phyloP scores from a whole-genome alignment of 2,888 invertebrate species.

The Xylophagus ater region DNA sequence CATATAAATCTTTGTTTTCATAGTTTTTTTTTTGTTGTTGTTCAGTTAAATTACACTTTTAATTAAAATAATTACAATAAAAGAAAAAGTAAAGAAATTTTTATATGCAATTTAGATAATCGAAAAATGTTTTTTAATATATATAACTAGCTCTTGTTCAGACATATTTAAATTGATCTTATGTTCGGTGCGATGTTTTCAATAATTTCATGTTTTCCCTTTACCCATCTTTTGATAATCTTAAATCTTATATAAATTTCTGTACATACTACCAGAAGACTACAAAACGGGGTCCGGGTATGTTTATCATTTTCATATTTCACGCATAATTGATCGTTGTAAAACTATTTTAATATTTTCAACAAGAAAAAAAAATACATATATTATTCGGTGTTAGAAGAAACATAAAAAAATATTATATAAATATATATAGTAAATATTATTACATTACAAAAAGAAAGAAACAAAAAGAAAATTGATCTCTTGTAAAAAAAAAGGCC shows the following conservation, averaged over 20 bases:
- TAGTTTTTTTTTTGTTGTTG: not conserved
- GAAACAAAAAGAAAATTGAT: slow-evolving; percentile 4
- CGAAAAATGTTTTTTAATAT: no score
- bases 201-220: no score
- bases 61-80: slow-evolving; percentile 14
- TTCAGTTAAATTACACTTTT: slow-evolving; percentile 12
- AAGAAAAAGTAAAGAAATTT: slow-evolving; percentile 1
- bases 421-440: no score
- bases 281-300: slow-evolving; percentile 6
- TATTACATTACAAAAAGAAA: no score
- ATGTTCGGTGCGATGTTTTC: no score
- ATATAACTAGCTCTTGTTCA: no score
- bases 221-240: no score
- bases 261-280: slow-evolving; percentile 8
- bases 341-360: not conserved
- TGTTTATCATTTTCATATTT: slow-evolving; percentile 19
- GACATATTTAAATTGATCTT: slow-evolving; percentile 16
- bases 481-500: slow-evolving; percentile 10
- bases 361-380: not conserved
- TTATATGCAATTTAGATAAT: slow-evolving; percentile 14
- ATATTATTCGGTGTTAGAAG: no score
- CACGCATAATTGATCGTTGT: slow-evolving; percentile 18
- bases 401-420: no score
- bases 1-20: slow-evolving; percentile 8
- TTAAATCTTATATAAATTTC: no score